A percentile compares a stretch with the other conserved stretches of the same genome.
Evolutionary conservation across 2,797 vertebrate species (phyloP).

Genomic region (Lacerta viridis): DNA sequence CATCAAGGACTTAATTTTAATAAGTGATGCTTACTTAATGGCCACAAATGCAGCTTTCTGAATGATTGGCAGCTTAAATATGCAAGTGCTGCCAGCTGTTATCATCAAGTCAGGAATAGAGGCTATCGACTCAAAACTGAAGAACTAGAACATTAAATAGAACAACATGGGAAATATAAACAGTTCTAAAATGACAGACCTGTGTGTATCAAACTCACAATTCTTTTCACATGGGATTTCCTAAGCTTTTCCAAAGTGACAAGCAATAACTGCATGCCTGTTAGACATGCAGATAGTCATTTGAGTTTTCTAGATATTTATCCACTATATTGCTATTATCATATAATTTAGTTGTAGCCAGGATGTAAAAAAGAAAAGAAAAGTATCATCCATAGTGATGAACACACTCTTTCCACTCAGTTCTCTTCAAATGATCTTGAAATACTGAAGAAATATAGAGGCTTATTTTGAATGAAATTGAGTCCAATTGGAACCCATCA

Average conservation of each 20-base stretch:
- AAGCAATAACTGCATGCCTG: neutral
- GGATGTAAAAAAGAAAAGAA: neutral
- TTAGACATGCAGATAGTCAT: neutral
- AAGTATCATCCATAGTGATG: neutral
- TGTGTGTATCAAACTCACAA: neutral
- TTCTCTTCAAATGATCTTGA: neutral
- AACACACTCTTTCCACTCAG: neutral
- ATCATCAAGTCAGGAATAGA: conserved; percentile 68
- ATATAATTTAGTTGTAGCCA: neutral
- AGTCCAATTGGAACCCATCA: neutral
- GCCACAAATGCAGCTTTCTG: conserved; percentile 72
- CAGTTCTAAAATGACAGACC: conserved; percentile 38
- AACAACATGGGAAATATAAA: conserved; percentile 32
- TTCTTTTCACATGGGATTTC: conserved; percentile 13
- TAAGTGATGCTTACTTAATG: conserved; percentile 80
- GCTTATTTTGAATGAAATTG: neutral
- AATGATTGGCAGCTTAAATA: conserved; percentile 75
- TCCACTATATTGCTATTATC: neutral
- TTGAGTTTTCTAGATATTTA: neutral
- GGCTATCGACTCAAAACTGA: conserved; percentile 62
- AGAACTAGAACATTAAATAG: conserved; percentile 55
- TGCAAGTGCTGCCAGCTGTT: conserved; percentile 70
- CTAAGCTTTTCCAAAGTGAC: neutral
- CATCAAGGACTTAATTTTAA: conserved; percentile 73
- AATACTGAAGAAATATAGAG: neutral